Evolutionary conservation across 2,797 vertebrate species (phyloP).

Genomic region (Orestias chungarensis): DNA sequence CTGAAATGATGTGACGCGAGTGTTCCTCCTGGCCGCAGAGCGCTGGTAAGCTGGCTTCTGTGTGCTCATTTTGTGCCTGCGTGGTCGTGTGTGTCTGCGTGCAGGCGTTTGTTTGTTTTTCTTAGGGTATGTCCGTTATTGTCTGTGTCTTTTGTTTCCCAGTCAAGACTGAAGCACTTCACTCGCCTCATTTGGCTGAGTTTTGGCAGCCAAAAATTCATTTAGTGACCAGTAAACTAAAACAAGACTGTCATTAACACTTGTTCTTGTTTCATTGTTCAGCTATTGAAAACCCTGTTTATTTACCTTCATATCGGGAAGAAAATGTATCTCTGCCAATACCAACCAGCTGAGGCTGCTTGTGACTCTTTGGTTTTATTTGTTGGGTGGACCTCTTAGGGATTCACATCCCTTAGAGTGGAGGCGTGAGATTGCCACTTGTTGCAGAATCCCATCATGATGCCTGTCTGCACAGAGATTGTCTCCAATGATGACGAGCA

Average conservation of each 20-base stretch:
- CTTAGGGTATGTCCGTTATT: slow-evolving; percentile 34
- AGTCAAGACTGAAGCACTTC: slow-evolving; percentile 34
- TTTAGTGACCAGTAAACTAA: not conserved
- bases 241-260: not conserved
- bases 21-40: slow-evolving; percentile 79
- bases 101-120: slow-evolving; percentile 31
- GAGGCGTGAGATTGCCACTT: not conserved
- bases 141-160: slow-evolving; percentile 24
- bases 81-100: slow-evolving; percentile 34
- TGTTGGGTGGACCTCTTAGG: not conserved
- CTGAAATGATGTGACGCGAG: slow-evolving; percentile 83
- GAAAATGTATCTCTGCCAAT: not conserved
- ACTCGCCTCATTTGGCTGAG: slow-evolving; percentile 2
- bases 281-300: not conserved
- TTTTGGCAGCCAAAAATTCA: not conserved
- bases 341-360: not conserved
- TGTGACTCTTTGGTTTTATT: not conserved
- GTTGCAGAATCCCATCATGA: not conserved
- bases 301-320: not conserved
- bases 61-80: slow-evolving; percentile 63
- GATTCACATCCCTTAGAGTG: not conserved
- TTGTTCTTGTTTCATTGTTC: not conserved
- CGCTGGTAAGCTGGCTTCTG: slow-evolving; percentile 73
- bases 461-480: not conserved
- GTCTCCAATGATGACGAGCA: not conserved